Evolutionary conservation across 2,888 invertebrate species (phyloP).

Genomic region (Trachelus tabidus): DNA sequence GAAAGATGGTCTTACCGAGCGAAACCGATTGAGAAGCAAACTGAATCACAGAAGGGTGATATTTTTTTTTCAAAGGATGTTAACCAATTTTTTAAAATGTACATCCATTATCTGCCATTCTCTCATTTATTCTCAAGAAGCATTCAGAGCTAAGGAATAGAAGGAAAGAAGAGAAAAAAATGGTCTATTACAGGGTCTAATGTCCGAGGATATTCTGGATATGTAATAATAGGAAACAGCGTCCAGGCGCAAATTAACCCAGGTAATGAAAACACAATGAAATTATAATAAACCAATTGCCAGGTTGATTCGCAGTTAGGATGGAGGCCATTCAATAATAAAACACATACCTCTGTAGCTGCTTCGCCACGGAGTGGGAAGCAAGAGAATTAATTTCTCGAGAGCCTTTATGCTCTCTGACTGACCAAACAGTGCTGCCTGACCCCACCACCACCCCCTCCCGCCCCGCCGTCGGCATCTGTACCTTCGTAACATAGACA

Average conservation of each 20-base stretch:
- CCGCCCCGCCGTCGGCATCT: not conserved
- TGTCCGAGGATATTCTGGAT: constrained; percentile 10
- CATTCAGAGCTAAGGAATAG: not conserved
- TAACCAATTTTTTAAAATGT: no score
- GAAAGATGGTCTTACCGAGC: not conserved
- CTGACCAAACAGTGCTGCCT: constrained; percentile 55
- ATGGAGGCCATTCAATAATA: constrained; percentile 64
- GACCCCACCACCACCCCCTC: constrained; percentile 7
- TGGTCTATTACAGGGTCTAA: constrained; percentile 1
- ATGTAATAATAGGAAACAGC: constrained; percentile 52
- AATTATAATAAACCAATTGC: constrained; percentile 65
- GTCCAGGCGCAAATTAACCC: constrained; percentile 53
- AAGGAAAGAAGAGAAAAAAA: not conserved
- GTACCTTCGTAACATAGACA: not conserved
- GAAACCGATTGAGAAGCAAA: not conserved
- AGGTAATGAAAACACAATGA: constrained; percentile 64
- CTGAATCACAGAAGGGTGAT: not conserved
- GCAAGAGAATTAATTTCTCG: constrained; percentile 63
- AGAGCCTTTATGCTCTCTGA: constrained; percentile 62
- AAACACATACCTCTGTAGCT: constrained; percentile 49
- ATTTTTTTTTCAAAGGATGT: not conserved
- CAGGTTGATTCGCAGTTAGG: constrained; percentile 59
- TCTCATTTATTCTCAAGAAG: not conserved
- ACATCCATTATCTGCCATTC: not conserved
- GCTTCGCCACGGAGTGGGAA: constrained; percentile 31